Evolutionary conservation across 2,113 vertebrate species (phyloP), one percentile per base, ranked within the genome.

Genomic region (Neodontobutis hainanensis): DNA sequence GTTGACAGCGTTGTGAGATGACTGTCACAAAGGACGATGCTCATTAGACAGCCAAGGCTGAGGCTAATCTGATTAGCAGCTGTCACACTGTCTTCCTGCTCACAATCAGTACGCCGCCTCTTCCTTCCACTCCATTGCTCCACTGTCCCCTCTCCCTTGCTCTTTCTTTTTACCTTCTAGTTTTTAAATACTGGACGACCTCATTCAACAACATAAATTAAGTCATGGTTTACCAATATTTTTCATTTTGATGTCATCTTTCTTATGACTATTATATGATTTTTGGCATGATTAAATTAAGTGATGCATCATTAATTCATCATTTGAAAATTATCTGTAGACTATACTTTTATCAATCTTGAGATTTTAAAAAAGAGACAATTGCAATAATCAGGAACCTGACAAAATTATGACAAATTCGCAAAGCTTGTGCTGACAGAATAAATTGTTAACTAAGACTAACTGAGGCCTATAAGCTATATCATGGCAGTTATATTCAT

Each of bases 41-140:
- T 92, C 90, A 92, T 93, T 92, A 93, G 87, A 89, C 84, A 83
- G 88, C 87, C 87, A 77, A 68, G 86, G 83, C 89, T 87, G 82
- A 78, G 81, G 83, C 83, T 91, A 92, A 92, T 92, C 92, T 92
- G 91, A 92, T 93, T 92, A 92, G 84, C 89, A 92, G 87, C 88
- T 90, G 90, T 90, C 90, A 91, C 81, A 84, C 82, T 52, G 59
- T 73, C 85, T 89, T 90, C 88, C 77, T 78, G 81, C 83, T 85
- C 82, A 81, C 82, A 90, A 87, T 75, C 77, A 79, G 51, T 19
- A 70, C 73, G 80, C 78, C 68, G 70, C 85, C 72, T 85, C 70
- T 76, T 80, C 83, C 76, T 79, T 86, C 68, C 82, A 82, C 80
- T 83, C 76, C 65, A 69, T 68, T 67, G 78, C 85, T 76, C 73